Base-by-base conservation (phyloP, 2,113 vertebrate species). In the Trichomycterus rosablanca region DNA sequence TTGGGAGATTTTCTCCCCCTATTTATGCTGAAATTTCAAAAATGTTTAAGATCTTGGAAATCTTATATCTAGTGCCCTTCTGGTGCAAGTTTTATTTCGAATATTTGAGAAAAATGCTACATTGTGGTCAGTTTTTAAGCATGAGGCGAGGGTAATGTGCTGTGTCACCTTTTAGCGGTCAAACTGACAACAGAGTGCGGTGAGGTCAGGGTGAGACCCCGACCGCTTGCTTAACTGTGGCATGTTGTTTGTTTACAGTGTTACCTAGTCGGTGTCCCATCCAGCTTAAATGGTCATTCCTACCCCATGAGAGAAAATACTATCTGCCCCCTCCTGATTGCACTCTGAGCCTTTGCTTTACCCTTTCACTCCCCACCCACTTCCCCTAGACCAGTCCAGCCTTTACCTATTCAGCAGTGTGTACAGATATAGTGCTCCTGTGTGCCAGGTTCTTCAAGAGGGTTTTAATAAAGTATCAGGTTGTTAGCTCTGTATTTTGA, bases 191-290 rank as follows among this genome's bases (percentile, higher is more conserved):
- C n/a, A n/a, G n/a, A n/a, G n/a, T n/a, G n/a, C n/a, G n/a, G n/a
- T n/a, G n/a, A n/a, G n/a, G n/a, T n/a, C 22, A n/a, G 24, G 30
- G 52, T 42, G 50, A 40, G 37, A 52, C 53, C 28, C 55, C 10
- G n/a, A 58, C 63, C 26, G 45, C 26, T 59, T 28, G 45, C 26
- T 59, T 28, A 37, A 65, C 34, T 32, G 40, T 57, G 58, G 19
- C 1, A 4, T 32, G 43, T 22, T 80, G 72, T 83, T 82, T 88
- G 74, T 83, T 85, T 77, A 78, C 80, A 74, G 45, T 64, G 77
- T 80, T 74, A 71, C 76, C 66, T 34, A 67, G 67, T 20, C 32
- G 45, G 40, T 63, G 59, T 67, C 59, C 51, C 40, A 18, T 37
- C 56, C 74, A 76, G 72, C 74, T 76, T 75, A 80, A 59, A 66